Percentiles rank a stretch among this genome's conserved stretches.
phyloP scores from a whole-genome alignment of 1,140 invertebrate species.

The Drosophila carrolli region DNA sequence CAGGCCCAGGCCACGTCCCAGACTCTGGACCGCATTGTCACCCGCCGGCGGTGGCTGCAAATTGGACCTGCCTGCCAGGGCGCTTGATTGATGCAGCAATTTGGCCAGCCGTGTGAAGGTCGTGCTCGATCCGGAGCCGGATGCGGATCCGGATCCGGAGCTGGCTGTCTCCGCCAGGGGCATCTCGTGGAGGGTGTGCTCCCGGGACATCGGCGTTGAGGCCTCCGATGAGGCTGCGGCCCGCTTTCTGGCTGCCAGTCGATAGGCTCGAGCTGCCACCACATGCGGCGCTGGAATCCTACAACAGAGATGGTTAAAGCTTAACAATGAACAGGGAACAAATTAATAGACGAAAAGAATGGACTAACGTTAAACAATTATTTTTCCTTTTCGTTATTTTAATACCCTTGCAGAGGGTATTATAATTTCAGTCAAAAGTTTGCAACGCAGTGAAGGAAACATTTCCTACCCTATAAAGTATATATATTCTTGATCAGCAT shows the following conservation, averaged over 20 bases:
- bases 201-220: conserved; percentile 54
- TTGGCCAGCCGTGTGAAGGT: conserved; percentile 89
- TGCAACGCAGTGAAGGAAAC: too few species aligned
- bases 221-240: conserved; percentile 65
- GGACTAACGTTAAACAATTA: too few species aligned
- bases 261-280: conserved; percentile 86
- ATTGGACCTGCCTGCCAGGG: conserved; percentile 80
- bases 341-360: too few species aligned
- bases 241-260: conserved; percentile 83
- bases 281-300: conserved; percentile 88
- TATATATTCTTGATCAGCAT: too few species aligned
- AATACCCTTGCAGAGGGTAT: too few species aligned
- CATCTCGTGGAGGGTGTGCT: conserved; percentile 63
- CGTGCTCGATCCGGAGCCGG: conserved; percentile 78
- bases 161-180: conserved; percentile 45
- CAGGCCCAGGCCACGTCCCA: conserved; percentile 49
- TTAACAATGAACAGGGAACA: too few species aligned
- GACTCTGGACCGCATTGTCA: conserved; percentile 49
- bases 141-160: conserved; percentile 17
- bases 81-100: conserved; percentile 88
- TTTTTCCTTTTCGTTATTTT: too few species aligned
- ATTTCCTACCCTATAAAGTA: too few species aligned
- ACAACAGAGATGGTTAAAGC: conserved; percentile 20
- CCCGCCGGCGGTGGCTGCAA: conserved; percentile 66
- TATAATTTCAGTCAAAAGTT: too few species aligned